Evolutionary conservation across 2,888 invertebrate species (phyloP).

Genomic region (Drosophila ustulata): DNA sequence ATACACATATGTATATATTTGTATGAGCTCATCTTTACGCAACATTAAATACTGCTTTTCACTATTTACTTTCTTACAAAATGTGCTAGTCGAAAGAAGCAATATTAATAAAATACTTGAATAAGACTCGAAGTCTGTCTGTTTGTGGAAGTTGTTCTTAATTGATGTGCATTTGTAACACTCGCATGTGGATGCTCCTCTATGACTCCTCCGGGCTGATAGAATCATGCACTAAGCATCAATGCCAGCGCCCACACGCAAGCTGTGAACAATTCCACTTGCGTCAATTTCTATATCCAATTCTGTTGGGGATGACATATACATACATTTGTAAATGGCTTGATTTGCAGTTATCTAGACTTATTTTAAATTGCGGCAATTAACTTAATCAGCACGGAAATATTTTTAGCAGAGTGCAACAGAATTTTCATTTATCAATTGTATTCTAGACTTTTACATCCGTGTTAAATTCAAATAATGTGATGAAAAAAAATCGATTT

Average conservation of each 20-base stretch:
- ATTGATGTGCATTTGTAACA: conserved; percentile 58
- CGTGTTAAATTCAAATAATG: conserved; percentile 48
- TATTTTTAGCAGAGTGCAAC: conserved; percentile 43
- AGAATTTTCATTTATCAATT: conserved; percentile 56
- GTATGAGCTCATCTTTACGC: conserved; percentile 51
- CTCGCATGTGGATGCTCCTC: conserved; percentile 60
- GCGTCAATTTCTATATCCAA: conserved; percentile 20
- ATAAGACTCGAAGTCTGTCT: conserved; percentile 18
- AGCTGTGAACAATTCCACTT: conserved; percentile 33
- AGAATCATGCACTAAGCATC: conserved; percentile 24
- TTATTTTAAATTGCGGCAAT: conserved; percentile 67
- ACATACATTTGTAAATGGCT: conserved; percentile 12
- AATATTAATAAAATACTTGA: conserved; percentile 9
- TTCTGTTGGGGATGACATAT: background rate
- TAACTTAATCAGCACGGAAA: conserved; percentile 53
- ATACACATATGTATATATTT: background rate
- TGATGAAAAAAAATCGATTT: conserved; percentile 40
- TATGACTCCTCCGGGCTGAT: conserved; percentile 48
- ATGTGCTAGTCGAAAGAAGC: conserved; percentile 6
- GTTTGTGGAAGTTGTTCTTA: conserved; percentile 29
- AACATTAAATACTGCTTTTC: conserved; percentile 13
- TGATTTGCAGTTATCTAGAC: conserved; percentile 28
- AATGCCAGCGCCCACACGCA: conserved; percentile 67
- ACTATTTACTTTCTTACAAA: conserved; percentile 6
- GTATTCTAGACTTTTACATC: conserved; percentile 41